These are phyloP conservation scores for Sclerurus mexicanus DNA, from an alignment of 2,113 vertebrate genomes.

Conservation along the genomic window DNA sequence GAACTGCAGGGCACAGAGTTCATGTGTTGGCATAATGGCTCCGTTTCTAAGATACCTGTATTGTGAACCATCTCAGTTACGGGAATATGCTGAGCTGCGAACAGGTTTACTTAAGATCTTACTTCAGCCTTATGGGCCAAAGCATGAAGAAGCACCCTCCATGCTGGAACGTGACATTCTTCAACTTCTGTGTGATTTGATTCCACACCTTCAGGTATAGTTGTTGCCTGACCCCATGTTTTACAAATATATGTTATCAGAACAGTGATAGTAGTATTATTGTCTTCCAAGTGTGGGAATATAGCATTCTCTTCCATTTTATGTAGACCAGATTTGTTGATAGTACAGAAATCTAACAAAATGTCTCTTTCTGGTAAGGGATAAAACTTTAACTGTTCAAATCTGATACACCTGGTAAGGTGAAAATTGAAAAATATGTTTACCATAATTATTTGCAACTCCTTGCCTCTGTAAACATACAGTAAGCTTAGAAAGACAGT, in stretches of 20 bases:
- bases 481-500: neutral
- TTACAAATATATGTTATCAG: neutral
- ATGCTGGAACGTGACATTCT: constrained; percentile 72
- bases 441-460: neutral
- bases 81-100: constrained; percentile 84
- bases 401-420: neutral
- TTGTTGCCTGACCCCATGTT: neutral
- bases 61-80: constrained; percentile 84
- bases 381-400: neutral
- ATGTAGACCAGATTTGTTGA: neutral
- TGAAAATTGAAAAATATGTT: neutral
- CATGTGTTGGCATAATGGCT: constrained; percentile 80
- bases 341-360: neutral
- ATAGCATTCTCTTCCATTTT: neutral
- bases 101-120: constrained; percentile 83
- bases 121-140: constrained; percentile 56
- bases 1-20: constrained; percentile 74
- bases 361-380: neutral
- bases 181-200: constrained; percentile 78
- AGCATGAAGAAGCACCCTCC: neutral
- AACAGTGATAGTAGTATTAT: neutral
- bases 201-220: constrained; percentile 85
- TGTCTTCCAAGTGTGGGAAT: neutral
- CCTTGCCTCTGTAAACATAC: neutral
- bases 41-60: constrained; percentile 91